These are phyloP conservation scores for Rhinopithecus roxellana DNA, from an alignment of 2,113 vertebrate species.

Conservation along the genomic window DNA sequence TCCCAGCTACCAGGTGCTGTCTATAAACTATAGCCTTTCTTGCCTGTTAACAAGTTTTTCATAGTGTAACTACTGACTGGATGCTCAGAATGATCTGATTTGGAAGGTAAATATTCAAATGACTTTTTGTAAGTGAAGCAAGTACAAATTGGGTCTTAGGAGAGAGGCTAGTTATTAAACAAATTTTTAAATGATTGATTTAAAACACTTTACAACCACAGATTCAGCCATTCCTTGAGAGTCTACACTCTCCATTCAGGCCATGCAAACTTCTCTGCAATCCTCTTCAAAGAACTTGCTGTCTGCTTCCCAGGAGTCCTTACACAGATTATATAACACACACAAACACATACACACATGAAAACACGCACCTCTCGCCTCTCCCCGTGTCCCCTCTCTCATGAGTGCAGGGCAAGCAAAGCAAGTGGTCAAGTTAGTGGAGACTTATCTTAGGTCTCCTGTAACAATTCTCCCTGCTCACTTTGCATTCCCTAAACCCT, in stretches of 20 bases:
- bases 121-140: not conserved
- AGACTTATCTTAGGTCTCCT: not conserved
- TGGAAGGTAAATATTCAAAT: not conserved
- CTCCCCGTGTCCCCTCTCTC: not conserved
- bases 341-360: not conserved
- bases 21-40: not conserved
- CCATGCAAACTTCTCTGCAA: not conserved
- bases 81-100: not conserved
- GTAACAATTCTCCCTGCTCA: not conserved
- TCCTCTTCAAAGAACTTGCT: not conserved
- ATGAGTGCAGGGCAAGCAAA: not conserved
- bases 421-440: not conserved
- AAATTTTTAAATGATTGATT: not conserved
- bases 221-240: not conserved
- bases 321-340: not conserved
- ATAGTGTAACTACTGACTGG: not conserved
- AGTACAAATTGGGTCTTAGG: not conserved
- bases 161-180: not conserved
- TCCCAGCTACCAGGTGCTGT: not conserved
- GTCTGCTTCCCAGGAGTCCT: not conserved
- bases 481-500: slow-evolving; percentile 29
- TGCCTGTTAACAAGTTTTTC: not conserved
- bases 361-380: fast-evolving
- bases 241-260: not conserved
- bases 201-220: not conserved